phyloP scores from a whole-genome alignment of 2,797 vertebrate species.

The Catharus ustulatus region DNA sequence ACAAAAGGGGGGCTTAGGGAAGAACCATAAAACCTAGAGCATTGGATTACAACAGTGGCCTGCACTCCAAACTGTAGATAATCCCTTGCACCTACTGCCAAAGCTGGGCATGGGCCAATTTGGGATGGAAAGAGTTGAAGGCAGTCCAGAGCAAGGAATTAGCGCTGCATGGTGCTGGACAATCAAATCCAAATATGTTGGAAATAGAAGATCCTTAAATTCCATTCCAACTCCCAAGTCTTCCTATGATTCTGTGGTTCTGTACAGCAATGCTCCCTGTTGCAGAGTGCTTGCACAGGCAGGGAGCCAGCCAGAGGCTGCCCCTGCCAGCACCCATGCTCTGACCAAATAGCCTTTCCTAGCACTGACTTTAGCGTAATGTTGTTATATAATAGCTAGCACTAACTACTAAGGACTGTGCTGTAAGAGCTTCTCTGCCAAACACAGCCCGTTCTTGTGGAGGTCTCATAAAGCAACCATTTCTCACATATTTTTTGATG shows the following conservation, averaged over 20 bases:
- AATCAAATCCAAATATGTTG: neutral
- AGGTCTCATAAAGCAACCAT: neutral
- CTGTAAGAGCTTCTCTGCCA: neutral
- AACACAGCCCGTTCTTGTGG: neutral
- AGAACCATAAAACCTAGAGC: too few relatives aligned
- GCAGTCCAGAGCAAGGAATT: neutral
- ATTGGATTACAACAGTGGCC: too few relatives aligned
- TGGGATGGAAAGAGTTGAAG: neutral
- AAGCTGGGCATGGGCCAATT: neutral
- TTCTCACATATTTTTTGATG: neutral
- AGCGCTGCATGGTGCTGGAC: neutral
- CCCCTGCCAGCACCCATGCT: rapidly evolving
- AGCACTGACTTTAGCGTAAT: neutral
- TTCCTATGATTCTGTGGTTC: neutral
- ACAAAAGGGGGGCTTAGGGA: too few relatives aligned
- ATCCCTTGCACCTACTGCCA: neutral
- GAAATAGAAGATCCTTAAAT: neutral
- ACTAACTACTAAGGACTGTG: neutral
- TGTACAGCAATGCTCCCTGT: neutral
- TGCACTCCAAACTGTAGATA: neutral
- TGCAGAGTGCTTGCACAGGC: neutral
- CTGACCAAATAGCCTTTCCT: neutral
- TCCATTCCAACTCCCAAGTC: neutral
- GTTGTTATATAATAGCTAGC: neutral
- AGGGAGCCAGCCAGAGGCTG: neutral